phyloP scores from a whole-genome alignment of 2,797 vertebrate species.

The Sus cebifrons region DNA sequence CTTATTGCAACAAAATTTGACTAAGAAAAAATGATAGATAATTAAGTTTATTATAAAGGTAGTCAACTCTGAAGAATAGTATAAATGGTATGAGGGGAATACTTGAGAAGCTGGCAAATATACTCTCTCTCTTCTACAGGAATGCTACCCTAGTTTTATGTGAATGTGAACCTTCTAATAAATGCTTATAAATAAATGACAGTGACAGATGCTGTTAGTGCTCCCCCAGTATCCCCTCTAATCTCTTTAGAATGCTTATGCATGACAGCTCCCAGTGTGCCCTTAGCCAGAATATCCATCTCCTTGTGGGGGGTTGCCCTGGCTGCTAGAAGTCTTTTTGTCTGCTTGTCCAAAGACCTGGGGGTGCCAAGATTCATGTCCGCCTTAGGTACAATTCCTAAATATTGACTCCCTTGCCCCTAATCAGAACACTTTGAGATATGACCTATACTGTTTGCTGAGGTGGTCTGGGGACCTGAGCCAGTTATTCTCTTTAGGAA shows the following conservation, averaged over 20 bases:
- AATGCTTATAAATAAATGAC: neutral
- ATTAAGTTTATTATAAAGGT: neutral
- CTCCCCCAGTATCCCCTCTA: neutral
- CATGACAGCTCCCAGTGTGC: neutral
- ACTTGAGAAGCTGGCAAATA: neutral
- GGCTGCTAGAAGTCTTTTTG: neutral
- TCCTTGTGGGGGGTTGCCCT: neutral
- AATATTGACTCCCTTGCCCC: neutral
- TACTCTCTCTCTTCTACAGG: neutral
- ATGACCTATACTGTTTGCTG: neutral
- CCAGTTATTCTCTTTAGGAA: neutral
- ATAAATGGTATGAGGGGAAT: neutral
- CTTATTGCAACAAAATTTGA: neutral
- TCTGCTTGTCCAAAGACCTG: neutral
- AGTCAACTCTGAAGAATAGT: neutral
- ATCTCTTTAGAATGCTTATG: neutral
- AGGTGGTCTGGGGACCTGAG: neutral
- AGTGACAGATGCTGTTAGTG: neutral
- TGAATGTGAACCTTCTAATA: neutral
- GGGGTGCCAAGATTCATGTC: constrained; percentile 14
- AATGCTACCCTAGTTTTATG: neutral
- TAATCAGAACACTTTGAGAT: neutral
- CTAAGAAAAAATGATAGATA: neutral
- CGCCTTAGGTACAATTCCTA: neutral
- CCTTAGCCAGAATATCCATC: neutral